These are phyloP conservation scores for Notothenia rossii DNA, from an alignment of 2,113 vertebrate genomes.

Conservation along the genomic window DNA sequence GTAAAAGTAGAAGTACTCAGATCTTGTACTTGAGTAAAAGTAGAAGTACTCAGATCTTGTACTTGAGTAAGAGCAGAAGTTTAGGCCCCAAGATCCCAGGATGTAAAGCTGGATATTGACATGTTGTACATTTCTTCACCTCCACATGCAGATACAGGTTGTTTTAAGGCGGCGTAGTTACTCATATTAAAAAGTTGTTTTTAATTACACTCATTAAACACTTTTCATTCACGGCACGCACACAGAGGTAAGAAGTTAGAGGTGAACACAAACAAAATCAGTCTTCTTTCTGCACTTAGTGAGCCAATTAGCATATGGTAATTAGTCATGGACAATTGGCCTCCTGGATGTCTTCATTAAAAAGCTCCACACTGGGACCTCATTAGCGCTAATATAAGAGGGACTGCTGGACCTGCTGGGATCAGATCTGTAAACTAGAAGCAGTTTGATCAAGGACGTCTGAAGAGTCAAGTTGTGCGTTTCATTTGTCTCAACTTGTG, in stretches of 20 bases:
- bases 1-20: too few relatives aligned
- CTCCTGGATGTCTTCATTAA: conserved; percentile 84
- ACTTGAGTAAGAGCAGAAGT: too few relatives aligned
- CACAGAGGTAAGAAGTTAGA: conserved; percentile 48
- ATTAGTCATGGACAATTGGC: conserved; percentile 84
- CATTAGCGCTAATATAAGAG: conserved; percentile 79
- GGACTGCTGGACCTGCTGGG: conserved; percentile 69
- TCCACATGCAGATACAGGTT: conserved; percentile 23
- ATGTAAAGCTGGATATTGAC: conserved; percentile 15
- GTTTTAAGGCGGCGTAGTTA: conserved; percentile 23
- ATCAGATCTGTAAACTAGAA: conserved; percentile 53
- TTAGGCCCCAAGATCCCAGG: too few relatives aligned
- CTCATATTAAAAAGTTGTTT: conserved; percentile 49
- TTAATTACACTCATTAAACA: conserved; percentile 71
- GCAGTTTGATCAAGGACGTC: conserved; percentile 47
- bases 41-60: too few relatives aligned
- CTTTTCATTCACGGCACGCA: conserved; percentile 56
- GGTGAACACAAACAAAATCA: conserved; percentile 64
- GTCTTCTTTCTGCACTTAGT: conserved; percentile 61
- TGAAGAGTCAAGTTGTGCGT: conserved; percentile 49
- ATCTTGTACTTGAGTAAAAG: too few relatives aligned
- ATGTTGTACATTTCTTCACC: conserved; percentile 25
- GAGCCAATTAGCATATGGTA: conserved; percentile 81
- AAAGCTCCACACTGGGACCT: conserved; percentile 80
- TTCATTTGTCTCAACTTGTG: conserved; percentile 47